Base-by-base conservation (phyloP, 2,888 invertebrate species). In the Pandemis cinnamomeana region DNA sequence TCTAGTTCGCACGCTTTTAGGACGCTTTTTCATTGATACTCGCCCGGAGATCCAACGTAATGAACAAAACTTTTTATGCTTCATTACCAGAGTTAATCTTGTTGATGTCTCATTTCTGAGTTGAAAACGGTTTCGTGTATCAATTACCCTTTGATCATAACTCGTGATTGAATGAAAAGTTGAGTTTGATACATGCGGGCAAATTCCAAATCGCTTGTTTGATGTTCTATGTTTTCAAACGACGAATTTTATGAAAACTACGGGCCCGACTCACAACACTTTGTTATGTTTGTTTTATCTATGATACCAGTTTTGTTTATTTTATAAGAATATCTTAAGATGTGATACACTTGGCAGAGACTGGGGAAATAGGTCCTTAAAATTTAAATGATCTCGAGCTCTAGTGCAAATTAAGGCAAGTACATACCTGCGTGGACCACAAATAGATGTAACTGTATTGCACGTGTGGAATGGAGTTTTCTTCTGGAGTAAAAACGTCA, bases 1-100 rank as follows among this genome's bases (percentile, higher is more conserved):
- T 80, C 79, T 78, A 76, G 78, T 80, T 80, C 73, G 48, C 71
- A 44, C 51, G 55, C 69, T 71, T 71, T 75, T 73, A 60, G 64
- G 61, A 67, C 41, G 63, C 13, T 63, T 53, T 60, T 48, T 67
- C 58, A 74, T 71, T 62, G 66, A 70, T 71, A 67, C 69, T 71
- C 63, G 15, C 64, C 27, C 51, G 41, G 27, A 61, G 20, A n/a
- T 7, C 48, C 27, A 13, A 48, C 27, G 41, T 61, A 61, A 61
- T 61, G 41, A 61, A 61, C 61, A 61, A 58, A 61, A 61, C 61
- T 61, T 61, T 61, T 41, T 61, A 41, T n/a, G 61, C n/a, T 41
- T 41, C 36, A 41, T 58, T 58, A 58, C 27, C 27, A 27, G 27
- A 58, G 27, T 58, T 58, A 58, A 58, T 58, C 27, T 10, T 58